Conservation (phyloP, 1,140 invertebrate genomes). For the Drosophila athabasca region DNA sequence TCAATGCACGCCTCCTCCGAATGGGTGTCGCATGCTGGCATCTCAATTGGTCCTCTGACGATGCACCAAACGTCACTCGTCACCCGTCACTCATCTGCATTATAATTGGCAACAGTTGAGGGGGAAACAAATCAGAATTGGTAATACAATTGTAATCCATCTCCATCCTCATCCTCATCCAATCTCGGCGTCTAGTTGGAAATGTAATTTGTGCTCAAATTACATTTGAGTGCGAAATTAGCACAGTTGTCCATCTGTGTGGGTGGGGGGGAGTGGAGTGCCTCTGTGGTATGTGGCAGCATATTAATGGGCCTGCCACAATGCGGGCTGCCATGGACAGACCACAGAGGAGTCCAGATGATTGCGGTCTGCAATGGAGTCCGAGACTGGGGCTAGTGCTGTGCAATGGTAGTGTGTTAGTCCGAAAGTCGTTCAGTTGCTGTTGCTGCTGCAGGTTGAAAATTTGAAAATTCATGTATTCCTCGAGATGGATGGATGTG, state of each 20-base stretch:
- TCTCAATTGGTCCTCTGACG: neutral
- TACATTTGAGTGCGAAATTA: conserved; percentile 78
- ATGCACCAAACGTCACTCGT: too few relatives aligned
- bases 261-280: neutral
- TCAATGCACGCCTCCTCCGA: neutral
- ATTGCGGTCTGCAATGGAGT: neutral
- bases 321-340: conserved; percentile 9
- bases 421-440: conserved; percentile 20
- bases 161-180: conserved; percentile 31
- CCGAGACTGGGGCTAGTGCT: neutral
- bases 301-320: conserved; percentile 60
- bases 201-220: conserved; percentile 77
- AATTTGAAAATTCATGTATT: conserved; percentile 77
- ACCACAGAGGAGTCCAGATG: conserved; percentile 4
- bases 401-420: too few relatives aligned
- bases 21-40: conserved; percentile 17
- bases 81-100: conserved; percentile 12
- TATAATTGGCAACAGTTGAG: conserved; percentile 71
- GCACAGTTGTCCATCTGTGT: conserved; percentile 74
- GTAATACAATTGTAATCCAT: conserved; percentile 65
- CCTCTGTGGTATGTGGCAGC: conserved; percentile 23
- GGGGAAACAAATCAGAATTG: conserved; percentile 76
- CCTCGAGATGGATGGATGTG: conserved; percentile 11
- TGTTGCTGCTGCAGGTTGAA: conserved; percentile 24
- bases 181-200: conserved; percentile 69